Percentiles rank a stretch among this genome's conserved stretches.
phyloP scores from a whole-genome alignment of 2,888 invertebrate genomes.

The Smittia sp. region DNA sequence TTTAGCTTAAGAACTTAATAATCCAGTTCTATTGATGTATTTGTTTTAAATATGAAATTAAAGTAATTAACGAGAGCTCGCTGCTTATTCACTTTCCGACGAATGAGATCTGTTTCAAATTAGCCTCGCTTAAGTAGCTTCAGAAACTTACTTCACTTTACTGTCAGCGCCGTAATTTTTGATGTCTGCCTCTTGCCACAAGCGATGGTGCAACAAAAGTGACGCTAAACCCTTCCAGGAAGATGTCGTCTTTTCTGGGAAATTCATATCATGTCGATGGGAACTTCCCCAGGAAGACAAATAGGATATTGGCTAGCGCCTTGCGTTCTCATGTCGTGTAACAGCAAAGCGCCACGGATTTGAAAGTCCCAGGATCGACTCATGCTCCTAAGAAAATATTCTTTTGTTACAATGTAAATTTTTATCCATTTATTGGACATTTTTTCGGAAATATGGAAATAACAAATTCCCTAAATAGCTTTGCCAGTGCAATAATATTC shows the following conservation, averaged over 20 bases:
- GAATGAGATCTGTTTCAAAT: constrained; percentile 43
- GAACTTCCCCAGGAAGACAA: background rate
- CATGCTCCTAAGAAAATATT: background rate
- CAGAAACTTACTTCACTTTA: constrained; percentile 12
- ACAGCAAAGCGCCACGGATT: constrained; percentile 36
- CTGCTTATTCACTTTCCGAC: background rate
- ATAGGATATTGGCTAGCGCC: background rate
- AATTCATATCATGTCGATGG: too few relatives aligned
- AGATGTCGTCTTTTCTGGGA: background rate
- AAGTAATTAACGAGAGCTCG: too few relatives aligned
- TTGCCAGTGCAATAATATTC: constrained; percentile 34
- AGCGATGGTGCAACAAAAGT: background rate
- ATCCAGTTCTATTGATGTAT: too few relatives aligned
- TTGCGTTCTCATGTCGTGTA: background rate
- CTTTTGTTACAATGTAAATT: constrained; percentile 17
- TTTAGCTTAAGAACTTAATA: too few relatives aligned
- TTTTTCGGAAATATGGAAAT: constrained; percentile 23
- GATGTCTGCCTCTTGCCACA: background rate
- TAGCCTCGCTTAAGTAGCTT: constrained; percentile 42
- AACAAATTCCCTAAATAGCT: background rate
- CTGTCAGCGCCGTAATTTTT: constrained; percentile 1
- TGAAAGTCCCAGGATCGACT: background rate
- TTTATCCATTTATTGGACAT: background rate
- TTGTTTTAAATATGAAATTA: too few relatives aligned
- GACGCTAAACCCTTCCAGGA: background rate